Conservation (phyloP, 2,797 vertebrate genomes). For the Sebastes dallii region DNA sequence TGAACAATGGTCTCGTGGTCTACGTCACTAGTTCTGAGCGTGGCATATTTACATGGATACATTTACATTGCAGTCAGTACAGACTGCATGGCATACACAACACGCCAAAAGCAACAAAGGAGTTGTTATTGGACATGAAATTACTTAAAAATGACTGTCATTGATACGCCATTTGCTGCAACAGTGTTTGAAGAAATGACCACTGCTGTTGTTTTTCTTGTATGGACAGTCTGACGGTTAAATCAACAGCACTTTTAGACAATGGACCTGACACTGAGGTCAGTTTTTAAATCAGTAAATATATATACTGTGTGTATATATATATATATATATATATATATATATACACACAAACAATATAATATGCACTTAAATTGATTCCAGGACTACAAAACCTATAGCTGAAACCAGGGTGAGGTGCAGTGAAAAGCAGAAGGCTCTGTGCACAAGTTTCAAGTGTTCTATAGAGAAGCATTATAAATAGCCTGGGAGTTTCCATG, state of each 20-base stretch:
- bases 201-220: not conserved
- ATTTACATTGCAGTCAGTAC: not conserved
- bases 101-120: not conserved
- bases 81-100: not conserved
- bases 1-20: too few species aligned
- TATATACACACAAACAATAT: too few species aligned
- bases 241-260: not conserved
- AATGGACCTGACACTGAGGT: not conserved
- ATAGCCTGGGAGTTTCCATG: not conserved
- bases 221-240: not conserved
- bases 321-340: too few species aligned
- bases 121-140: not conserved
- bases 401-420: not conserved
- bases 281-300: too few species aligned
- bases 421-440: not conserved
- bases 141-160: too few species aligned
- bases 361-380: not conserved
- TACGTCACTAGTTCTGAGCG: not conserved
- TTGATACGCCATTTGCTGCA: too few species aligned
- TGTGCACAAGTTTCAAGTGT: not conserved
- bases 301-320: too few species aligned
- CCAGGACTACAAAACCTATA: not conserved
- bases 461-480: not conserved
- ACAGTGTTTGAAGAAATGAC: not conserved
- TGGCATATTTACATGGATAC: too few species aligned